Conservation (phyloP, 2,888 invertebrate genomes). For the Agrypnus murinus region DNA sequence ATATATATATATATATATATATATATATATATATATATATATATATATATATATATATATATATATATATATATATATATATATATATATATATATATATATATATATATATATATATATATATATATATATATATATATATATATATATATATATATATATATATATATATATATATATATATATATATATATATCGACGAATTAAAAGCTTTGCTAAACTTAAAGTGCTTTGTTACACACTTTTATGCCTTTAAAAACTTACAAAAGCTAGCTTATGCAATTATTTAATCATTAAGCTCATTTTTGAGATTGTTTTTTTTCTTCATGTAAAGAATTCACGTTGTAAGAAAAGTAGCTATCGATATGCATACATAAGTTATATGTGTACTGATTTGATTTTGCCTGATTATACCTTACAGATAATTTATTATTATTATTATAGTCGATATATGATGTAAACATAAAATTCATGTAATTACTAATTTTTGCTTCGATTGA, state of each 20-base stretch:
- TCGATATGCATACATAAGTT: constrained; percentile 49
- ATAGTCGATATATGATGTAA: constrained; percentile 14
- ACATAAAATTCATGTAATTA: constrained; percentile 10
- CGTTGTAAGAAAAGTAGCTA: constrained; percentile 46
- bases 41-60: no score
- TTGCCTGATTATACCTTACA: constrained; percentile 1
- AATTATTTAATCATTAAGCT: constrained; percentile 61
- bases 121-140: no score
- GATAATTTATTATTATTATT: not conserved
- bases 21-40: no score
- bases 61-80: no score
- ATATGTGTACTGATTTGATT: constrained; percentile 33
- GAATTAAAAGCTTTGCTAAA: constrained; percentile 34
- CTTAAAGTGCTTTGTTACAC: constrained; percentile 51
- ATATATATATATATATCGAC: no score
- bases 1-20: no score
- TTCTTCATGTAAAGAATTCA: constrained; percentile 51
- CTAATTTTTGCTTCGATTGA: not conserved
- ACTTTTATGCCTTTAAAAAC: constrained; percentile 61
- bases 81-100: no score
- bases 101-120: no score
- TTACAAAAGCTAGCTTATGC: constrained; percentile 64
- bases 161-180: no score
- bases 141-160: no score
- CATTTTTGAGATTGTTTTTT: constrained; percentile 58